Evolutionary conservation across 2,797 vertebrate species (phyloP), one percentile per base, ranked within the genome.

Genomic region (Phrynocephalus vlangalii): DNA sequence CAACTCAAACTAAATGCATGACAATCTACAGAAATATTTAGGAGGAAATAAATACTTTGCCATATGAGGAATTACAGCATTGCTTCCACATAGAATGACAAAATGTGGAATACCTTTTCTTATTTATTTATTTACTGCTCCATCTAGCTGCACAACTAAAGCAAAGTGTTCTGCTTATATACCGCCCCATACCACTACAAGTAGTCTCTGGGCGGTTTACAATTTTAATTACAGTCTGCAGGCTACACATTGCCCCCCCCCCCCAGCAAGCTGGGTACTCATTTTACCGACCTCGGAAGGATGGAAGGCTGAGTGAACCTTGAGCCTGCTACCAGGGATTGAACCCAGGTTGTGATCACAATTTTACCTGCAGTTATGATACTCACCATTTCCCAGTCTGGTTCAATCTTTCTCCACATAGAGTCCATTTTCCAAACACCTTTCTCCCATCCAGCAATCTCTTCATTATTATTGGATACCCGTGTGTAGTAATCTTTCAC

Each of bases 381-480:
- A 72, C 92, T 96, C 97, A 99, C 98, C 98, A 98, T 99, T 92
- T 99, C 96, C 98, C 99, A 99, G 92, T 99, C 99, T 6, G 91
- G 93, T 94, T 99, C 99, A 92, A 98, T 96, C 94, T 99, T 99
- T 91, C 98, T 98, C 96, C 97, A 97, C 38, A 99, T 76, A 0
- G 97, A 98, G 85, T 98, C 97, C 85, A 95, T 96, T 79, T 91
- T 97, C 98, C 98, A 99, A 85, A 97, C 95, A 79, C 97, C 98
- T 67, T 94, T 94, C 92, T 98, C 97, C 99, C 98, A 99, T 94
- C 97, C 96, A 84, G 71, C 91, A 87, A 97, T 97, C 83, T 94
- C 93, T 91, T 98, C 97, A 88, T 93, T 95, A 88, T 93, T 94
- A 93, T 95, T 97, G 88, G 98, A 98, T 92, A 98, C 91, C 70